Evolutionary conservation across 1,140 invertebrate species (phyloP).

Genomic region (Schlechtendalia chinensis): DNA sequence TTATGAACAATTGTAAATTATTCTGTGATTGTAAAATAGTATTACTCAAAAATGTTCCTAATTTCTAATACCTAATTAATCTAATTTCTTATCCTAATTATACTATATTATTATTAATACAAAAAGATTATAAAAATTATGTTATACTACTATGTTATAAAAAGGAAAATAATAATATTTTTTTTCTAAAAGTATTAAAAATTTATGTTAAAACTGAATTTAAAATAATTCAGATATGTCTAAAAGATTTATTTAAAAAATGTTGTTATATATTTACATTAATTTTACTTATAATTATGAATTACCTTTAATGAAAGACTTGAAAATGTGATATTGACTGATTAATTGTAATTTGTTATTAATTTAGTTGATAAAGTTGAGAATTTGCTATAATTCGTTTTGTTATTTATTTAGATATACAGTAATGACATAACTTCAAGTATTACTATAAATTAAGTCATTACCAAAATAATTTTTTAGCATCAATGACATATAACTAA

Average conservation of each 20-base stretch:
- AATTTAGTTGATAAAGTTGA: slow-evolving; percentile 30
- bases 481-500: slow-evolving; percentile 36
- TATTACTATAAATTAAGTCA: slow-evolving; percentile 16
- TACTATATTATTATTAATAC: slow-evolving; percentile 34
- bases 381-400: slow-evolving; percentile 30
- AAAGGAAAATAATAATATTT: slow-evolving; percentile 20
- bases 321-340: slow-evolving; percentile 28
- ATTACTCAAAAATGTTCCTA: too few species aligned
- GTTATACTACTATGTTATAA: slow-evolving; percentile 11
- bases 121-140: too few species aligned
- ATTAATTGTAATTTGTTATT: slow-evolving; percentile 31
- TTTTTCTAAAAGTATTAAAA: slow-evolving; percentile 17
- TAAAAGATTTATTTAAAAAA: slow-evolving; percentile 40
- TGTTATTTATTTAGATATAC: slow-evolving; percentile 25
- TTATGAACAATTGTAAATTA: slow-evolving; percentile 43
- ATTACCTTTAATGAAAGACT: slow-evolving; percentile 19
- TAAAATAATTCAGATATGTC: slow-evolving; percentile 31
- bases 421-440: slow-evolving; percentile 16
- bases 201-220: slow-evolving; percentile 26
- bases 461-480: slow-evolving; percentile 12
- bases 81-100: too few species aligned
- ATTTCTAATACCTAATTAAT: too few species aligned
- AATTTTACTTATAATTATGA: too few species aligned
- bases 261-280: too few species aligned
- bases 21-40: too few species aligned